Percentiles rank a stretch among this genome's conserved stretches.
Evolutionary conservation across 2,113 vertebrate species (phyloP).

Genomic region (Abramis brama): DNA sequence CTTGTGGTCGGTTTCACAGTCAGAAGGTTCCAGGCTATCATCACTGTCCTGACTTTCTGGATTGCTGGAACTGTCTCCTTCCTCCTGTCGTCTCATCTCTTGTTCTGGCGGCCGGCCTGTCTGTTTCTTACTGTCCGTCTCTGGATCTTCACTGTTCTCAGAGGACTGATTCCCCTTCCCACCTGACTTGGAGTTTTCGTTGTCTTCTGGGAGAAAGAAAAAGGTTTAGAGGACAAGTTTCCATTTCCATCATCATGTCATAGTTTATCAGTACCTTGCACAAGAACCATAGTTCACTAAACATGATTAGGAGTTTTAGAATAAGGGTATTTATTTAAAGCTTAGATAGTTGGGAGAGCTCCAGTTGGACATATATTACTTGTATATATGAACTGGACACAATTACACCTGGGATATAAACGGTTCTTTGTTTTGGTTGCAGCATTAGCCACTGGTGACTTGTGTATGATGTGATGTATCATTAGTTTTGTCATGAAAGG

Average conservation of each 20-base stretch:
- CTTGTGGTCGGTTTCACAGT: constrained; percentile 85
- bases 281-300: background rate
- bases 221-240: constrained; percentile 7
- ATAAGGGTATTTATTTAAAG: constrained; percentile 9
- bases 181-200: constrained; percentile 92
- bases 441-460: background rate
- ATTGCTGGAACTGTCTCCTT: constrained; percentile 94
- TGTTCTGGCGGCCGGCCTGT: constrained; percentile 86
- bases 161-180: constrained; percentile 91
- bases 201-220: constrained; percentile 79
- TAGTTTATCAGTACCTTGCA: background rate
- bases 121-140: constrained; percentile 85
- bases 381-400: background rate
- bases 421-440: constrained; percentile 3
- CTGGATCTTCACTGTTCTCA: constrained; percentile 90
- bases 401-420: background rate
- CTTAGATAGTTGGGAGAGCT: background rate
- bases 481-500: background rate
- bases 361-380: background rate
- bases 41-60: constrained; percentile 96
- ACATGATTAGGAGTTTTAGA: background rate
- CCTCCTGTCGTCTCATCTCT: constrained; percentile 91
- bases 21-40: constrained; percentile 93
- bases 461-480: background rate
- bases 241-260: background rate